Base-by-base conservation (phyloP, 1,140 invertebrate genomes). In the Amyelois transitella region DNA sequence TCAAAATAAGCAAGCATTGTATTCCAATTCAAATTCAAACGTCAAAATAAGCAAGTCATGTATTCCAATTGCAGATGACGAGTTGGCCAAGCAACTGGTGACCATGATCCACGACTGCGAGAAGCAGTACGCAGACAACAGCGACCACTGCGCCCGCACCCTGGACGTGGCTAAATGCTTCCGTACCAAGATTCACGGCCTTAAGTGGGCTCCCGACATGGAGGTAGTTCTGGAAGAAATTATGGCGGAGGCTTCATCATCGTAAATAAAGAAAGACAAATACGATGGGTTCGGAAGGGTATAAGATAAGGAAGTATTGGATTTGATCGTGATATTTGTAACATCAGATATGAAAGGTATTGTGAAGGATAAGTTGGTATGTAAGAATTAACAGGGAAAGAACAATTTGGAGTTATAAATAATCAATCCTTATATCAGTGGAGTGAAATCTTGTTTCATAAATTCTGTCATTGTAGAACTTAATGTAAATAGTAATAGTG, bases 161-260 rank as follows among this genome's bases (percentile, higher is more conserved):
- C 44, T 82, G 63, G 75, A 79, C 51, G 62, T 76, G 7, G 61
- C 77, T 25, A 82, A 82, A 22, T 85, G 81, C 43, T 85, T 85
- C 70, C 63, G 69, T 0, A 72, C 66, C 8, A 72, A 78, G 56
- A 85, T 85, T 12, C 77, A 81, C 20, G 60, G 67, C 14, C 73
- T 85, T 7, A 75, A 81, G 28, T 85, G 81, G 81, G 76, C 79
- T 0, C 81, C 81, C 0, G 65, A 64, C 47, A 77, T 85, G 70
- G 74, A 80, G 49, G 62, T 65, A 0, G 51, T 83, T 0, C 38
- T 83, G 0, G 69, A 66, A 18, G 78, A 83, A 38, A 51, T 83
- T 6, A 67, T 83, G 67, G 68, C 63, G 10, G 75, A 77, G 20
- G 32, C 12, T 38, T 1, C 1, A 8, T 2, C n/a, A 24, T 24